Conservation (phyloP, 2,113 vertebrate genomes). For the Athene cunicularia region DNA sequence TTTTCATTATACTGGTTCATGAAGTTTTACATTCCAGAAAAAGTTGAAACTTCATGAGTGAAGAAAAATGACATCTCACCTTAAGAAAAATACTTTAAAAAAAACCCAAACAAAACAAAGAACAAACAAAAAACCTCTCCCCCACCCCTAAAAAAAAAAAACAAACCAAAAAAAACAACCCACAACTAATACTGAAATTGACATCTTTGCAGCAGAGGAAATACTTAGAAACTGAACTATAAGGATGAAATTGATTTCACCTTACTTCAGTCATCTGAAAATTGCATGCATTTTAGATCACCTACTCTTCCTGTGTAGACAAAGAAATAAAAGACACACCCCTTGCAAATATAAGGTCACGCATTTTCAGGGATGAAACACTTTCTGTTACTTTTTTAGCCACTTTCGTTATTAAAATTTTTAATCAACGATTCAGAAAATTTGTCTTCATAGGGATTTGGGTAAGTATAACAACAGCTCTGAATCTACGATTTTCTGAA, state of each 20-base stretch:
- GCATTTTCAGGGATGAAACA: background rate
- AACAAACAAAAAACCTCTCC: background rate
- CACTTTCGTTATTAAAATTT: background rate
- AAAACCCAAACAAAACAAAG: fast-evolving
- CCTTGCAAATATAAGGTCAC: background rate
- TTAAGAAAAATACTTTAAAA: no score
- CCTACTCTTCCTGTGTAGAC: background rate
- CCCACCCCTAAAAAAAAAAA: no score
- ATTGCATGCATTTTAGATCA: background rate
- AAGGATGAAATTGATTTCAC: background rate
- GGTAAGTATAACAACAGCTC: background rate
- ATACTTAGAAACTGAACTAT: background rate
- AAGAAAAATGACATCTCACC: background rate
- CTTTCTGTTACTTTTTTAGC: fast-evolving
- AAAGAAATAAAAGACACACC: background rate
- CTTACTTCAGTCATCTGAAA: background rate
- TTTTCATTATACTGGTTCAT: background rate
- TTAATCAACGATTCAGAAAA: background rate
- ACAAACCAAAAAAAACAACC: background rate
- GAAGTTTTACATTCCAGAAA: background rate
- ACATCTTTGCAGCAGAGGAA: background rate
- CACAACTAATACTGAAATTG: background rate
- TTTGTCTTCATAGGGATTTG: fast-evolving
- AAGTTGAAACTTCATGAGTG: background rate
- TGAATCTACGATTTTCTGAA: background rate